Conservation (phyloP, 1,140 invertebrate species). For the Drosophila obscura region DNA sequence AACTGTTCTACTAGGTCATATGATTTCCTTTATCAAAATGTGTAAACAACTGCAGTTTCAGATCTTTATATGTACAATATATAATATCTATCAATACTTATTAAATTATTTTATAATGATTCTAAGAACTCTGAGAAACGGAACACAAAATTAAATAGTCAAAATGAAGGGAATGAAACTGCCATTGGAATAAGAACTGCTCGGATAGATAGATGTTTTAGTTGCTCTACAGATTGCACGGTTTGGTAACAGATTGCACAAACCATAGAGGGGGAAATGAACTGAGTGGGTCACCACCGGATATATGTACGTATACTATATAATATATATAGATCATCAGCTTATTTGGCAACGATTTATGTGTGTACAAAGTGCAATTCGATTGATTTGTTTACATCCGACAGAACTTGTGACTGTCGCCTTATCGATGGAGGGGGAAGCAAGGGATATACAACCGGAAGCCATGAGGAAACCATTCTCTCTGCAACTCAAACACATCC, state of each 20-base stretch:
- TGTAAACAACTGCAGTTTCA: no score
- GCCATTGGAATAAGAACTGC: no score
- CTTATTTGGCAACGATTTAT: constrained; percentile 65
- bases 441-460: constrained; percentile 11
- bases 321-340: constrained; percentile 17
- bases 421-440: constrained; percentile 12
- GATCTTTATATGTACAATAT: no score
- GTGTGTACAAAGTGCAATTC: constrained; percentile 61
- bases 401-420: constrained; percentile 67
- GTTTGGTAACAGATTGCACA: constrained; percentile 21
- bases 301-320: constrained; percentile 22
- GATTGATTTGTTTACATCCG: constrained; percentile 67
- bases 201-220: no score
- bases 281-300: constrained; percentile 27
- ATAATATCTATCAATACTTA: no score
- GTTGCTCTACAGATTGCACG: constrained; percentile 3
- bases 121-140: no score
- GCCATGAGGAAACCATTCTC: constrained; percentile 11
- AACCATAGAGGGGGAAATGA: constrained; percentile 31
- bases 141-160: no score
- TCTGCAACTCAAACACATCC: no score
- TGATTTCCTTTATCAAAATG: no score
- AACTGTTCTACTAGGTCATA: constrained; percentile 9
- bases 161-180: no score
- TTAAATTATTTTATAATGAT: no score